Conservation (phyloP, 2,888 invertebrate genomes). For the Hydrotaea diabolus region DNA sequence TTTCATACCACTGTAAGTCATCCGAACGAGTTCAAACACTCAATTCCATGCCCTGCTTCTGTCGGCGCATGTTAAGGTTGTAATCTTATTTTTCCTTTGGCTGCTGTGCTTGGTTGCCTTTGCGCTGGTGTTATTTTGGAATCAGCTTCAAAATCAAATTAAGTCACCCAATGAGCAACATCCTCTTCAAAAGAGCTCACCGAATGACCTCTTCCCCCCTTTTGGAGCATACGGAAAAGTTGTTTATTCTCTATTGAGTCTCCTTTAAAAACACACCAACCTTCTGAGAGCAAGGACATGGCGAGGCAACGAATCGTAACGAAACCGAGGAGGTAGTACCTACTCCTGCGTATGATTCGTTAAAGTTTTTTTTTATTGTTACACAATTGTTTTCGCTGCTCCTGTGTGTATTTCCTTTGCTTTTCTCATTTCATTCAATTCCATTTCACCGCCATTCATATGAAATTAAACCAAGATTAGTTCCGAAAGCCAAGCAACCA, state of each 20-base stretch:
- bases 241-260: constrained; percentile 9
- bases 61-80: constrained; percentile 53
- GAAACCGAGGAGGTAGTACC: constrained; percentile 29
- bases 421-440: constrained; percentile 25
- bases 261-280: background rate
- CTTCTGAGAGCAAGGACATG: background rate
- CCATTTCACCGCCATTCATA: constrained; percentile 69
- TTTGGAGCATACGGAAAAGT: background rate
- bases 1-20: background rate
- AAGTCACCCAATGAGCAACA: constrained; percentile 17
- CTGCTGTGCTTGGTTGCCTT: constrained; percentile 20
- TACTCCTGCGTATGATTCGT: constrained; percentile 17
- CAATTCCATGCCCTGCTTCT: background rate
- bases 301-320: background rate
- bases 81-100: constrained; percentile 55
- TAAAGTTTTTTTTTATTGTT: background rate
- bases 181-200: background rate
- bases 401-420: constrained; percentile 19
- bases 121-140: constrained; percentile 37
- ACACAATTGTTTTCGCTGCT: background rate
- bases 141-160: constrained; percentile 64
- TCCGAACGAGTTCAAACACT: background rate
- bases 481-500: constrained; percentile 66
- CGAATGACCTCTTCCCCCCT: constrained; percentile 13
- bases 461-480: constrained; percentile 79